Conservation (phyloP, 2,113 vertebrate species). For the Atractosteus spatula region DNA sequence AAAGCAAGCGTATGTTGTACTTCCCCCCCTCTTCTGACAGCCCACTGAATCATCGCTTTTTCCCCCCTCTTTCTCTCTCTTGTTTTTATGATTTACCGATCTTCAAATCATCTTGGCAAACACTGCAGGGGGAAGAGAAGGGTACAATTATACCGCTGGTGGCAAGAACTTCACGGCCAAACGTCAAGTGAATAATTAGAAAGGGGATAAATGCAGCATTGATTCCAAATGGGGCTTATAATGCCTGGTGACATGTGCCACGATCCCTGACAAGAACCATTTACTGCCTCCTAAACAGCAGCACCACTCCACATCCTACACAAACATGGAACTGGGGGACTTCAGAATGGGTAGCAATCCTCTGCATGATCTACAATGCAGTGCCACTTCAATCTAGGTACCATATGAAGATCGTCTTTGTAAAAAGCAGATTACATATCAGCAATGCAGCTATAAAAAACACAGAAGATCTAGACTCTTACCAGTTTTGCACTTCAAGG, state of each 20-base stretch:
- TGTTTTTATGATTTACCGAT: slow-evolving; percentile 2
- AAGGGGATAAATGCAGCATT: slow-evolving; percentile 31
- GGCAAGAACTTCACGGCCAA: slow-evolving; percentile 22
- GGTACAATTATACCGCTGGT: slow-evolving; percentile 31
- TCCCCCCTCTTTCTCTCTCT: not conserved
- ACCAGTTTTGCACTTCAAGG: too few species aligned
- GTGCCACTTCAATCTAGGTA: too few species aligned
- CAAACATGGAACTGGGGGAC: not conserved
- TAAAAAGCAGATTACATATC: too few species aligned
- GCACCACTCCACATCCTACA: slow-evolving; percentile 12
- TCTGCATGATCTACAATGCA: too few species aligned
- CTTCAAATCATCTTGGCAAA: slow-evolving; percentile 22
- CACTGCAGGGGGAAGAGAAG: slow-evolving; percentile 18
- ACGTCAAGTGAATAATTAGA: slow-evolving; percentile 35
- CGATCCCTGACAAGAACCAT: slow-evolving; percentile 36
- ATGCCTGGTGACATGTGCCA: slow-evolving; percentile 36
- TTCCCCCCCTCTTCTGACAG: too few species aligned
- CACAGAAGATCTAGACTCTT: too few species aligned
- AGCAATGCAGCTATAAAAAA: too few species aligned
- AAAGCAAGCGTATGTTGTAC: too few species aligned
- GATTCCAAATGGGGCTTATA: slow-evolving; percentile 24
- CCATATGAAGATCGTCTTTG: too few species aligned
- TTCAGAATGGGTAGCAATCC: too few species aligned
- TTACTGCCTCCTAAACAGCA: slow-evolving; percentile 28
- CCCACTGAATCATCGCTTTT: too few species aligned